Base-by-base conservation (phyloP, 1,140 invertebrate species). In the Mactra quadrangularis region DNA sequence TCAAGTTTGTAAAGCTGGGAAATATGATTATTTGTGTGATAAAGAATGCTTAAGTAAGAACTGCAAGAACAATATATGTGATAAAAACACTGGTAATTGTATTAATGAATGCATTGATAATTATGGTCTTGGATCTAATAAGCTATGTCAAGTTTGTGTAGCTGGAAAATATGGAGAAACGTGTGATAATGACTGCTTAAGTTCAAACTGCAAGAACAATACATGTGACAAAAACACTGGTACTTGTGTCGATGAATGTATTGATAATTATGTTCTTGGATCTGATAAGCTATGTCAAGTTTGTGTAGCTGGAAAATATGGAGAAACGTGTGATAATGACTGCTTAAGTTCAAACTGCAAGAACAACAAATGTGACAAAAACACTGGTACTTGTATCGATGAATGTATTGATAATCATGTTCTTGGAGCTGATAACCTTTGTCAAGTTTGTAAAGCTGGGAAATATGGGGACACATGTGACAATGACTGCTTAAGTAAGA, bases 221-320 rank as follows among this genome's bases (percentile, higher is more conserved):
- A 41, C 15, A 15, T 41, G 38, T 41, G 38, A 41, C 15, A 6
- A 41, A 15, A 41, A 6, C 15, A 15, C 6, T 15, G 38, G 38
- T 7, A 41, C 38, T 15, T 41, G 38, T 15, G 6, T 25, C 4
- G 41, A 15, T 19, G n/a, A 25, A 9, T 38, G 38, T 64, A 11
- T 22, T 22, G 3, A 31, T 27, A 11, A 35, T 1, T 17, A n/a
- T n/a, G n/a, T n/a, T n/a, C n/a, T n/a, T n/a, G n/a, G n/a, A n/a
- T n/a, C n/a, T n/a, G n/a, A n/a, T n/a, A n/a, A n/a, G n/a, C n/a
- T n/a, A n/a, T n/a, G 59, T 27, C 1, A 62, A 7, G n/a, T 4
- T 17, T 62, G 59, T 35, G 19, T n/a, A 27, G 59, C 25, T 62
- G 59, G 59, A 35, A 33, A 17, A 35, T 62, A 35, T 62, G 59